Evolutionary conservation across 2,888 invertebrate genomes (phyloP).

Genomic region (Melieria picta): DNA sequence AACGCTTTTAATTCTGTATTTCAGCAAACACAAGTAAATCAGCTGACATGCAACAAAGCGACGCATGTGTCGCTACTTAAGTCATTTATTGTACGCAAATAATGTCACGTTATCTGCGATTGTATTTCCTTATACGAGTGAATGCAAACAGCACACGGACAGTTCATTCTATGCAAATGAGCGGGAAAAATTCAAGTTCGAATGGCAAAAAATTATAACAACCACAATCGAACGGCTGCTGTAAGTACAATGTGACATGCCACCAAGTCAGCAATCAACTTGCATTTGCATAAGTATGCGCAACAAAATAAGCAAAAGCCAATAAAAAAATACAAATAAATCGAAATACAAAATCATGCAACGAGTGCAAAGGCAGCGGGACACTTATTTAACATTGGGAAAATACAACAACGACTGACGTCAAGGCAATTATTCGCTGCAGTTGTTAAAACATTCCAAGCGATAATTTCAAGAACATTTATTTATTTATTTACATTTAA

Average conservation of each 20-base stretch:
- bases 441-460: slow-evolving; percentile 59
- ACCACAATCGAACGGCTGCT: neutral
- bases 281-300: slow-evolving; percentile 57
- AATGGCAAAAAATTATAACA: neutral
- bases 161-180: slow-evolving; percentile 38
- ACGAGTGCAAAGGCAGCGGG: neutral
- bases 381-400: neutral
- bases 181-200: slow-evolving; percentile 30
- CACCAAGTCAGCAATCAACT: slow-evolving; percentile 28
- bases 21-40: neutral
- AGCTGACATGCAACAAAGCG: neutral
- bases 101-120: neutral
- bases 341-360: neutral
- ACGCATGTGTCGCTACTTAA: neutral
- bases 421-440: slow-evolving; percentile 50
- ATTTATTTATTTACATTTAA: slow-evolving; percentile 44
- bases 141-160: slow-evolving; percentile 18
- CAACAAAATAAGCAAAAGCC: slow-evolving; percentile 27
- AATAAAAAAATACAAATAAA: slow-evolving; percentile 4
- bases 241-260: slow-evolving; percentile 26
- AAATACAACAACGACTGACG: slow-evolving; percentile 26
- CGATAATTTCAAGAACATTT: slow-evolving; percentile 60
- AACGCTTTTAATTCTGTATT: too few species aligned
- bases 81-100: neutral
- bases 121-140: slow-evolving; percentile 8